Conservation (phyloP, 2,113 vertebrate species). For the Oncorhynchus masou region DNA sequence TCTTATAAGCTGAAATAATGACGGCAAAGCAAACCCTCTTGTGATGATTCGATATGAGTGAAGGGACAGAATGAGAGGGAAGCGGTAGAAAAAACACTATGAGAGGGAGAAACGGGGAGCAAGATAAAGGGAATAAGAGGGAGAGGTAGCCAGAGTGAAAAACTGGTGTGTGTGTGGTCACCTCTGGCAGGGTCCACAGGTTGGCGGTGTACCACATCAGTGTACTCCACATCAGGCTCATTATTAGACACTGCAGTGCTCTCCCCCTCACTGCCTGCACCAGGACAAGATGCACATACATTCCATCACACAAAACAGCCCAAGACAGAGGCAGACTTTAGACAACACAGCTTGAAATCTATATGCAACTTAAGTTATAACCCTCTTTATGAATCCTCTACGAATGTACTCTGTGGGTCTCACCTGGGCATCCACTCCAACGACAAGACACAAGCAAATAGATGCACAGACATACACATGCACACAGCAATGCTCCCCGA, state of each 20-base stretch:
- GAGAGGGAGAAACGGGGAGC: not conserved
- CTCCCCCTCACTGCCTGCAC: constrained; percentile 50
- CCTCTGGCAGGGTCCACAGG: constrained; percentile 55
- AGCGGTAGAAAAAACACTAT: not conserved
- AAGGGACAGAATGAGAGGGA: not conserved
- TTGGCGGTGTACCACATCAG: constrained; percentile 71
- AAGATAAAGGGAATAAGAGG: too few relatives aligned
- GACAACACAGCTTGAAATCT: not conserved
- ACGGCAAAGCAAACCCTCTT: constrained; percentile 10
- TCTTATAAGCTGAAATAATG: constrained; percentile 60
- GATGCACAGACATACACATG: not conserved
- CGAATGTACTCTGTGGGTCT: constrained; percentile 6
- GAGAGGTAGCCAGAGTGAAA: too few relatives aligned
- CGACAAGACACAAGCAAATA: constrained; percentile 56
- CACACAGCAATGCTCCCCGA: not conserved
- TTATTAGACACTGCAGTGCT: constrained; percentile 47
- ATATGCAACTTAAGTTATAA: not conserved
- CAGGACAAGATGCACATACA: not conserved
- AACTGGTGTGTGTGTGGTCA: constrained; percentile 24
- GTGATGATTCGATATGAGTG: not conserved
- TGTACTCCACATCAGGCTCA: constrained; percentile 73
- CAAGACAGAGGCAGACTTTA: not conserved
- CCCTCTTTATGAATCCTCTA: not conserved
- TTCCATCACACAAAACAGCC: not conserved
- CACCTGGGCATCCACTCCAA: constrained; percentile 52